These are phyloP conservation scores for Lasioglossum lativentre DNA, from an alignment of 2,888 invertebrate species.

Conservation along the genomic window DNA sequence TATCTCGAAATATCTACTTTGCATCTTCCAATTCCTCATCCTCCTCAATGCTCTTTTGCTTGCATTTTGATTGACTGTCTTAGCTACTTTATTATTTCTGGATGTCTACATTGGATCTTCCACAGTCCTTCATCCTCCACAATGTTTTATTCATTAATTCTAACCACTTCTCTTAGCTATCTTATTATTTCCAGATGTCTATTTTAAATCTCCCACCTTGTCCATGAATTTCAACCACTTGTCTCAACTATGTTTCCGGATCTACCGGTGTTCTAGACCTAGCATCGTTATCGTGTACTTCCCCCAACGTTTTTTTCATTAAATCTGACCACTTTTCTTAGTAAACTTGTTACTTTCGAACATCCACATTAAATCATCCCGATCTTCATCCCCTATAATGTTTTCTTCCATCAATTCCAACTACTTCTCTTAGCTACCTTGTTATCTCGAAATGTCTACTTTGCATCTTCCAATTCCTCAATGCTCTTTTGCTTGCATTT, in stretches of 20 bases:
- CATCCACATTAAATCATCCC: background rate
- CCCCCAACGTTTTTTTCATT: background rate
- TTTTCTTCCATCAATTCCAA: background rate
- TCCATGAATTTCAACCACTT: background rate
- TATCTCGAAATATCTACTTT: background rate
- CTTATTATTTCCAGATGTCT: background rate
- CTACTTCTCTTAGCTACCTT: background rate
- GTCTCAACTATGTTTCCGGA: background rate
- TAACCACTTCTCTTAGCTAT: background rate
- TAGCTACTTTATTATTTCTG: background rate
- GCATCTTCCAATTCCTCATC: background rate
- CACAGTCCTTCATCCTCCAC: background rate
- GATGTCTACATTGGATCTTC: background rate
- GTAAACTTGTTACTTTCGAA: too few species aligned
- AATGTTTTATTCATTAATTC: background rate
- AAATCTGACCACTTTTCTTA: background rate
- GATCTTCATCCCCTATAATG: background rate
- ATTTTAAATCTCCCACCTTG: background rate
- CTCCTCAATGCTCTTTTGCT: background rate
- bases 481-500: background rate
- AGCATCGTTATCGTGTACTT: background rate
- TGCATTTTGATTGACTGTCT: background rate
- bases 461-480: background rate
- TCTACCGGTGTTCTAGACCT: background rate
- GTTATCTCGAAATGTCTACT: background rate